Base-by-base conservation (phyloP, 2,797 vertebrate genomes). In the Ibycter americanus region DNA sequence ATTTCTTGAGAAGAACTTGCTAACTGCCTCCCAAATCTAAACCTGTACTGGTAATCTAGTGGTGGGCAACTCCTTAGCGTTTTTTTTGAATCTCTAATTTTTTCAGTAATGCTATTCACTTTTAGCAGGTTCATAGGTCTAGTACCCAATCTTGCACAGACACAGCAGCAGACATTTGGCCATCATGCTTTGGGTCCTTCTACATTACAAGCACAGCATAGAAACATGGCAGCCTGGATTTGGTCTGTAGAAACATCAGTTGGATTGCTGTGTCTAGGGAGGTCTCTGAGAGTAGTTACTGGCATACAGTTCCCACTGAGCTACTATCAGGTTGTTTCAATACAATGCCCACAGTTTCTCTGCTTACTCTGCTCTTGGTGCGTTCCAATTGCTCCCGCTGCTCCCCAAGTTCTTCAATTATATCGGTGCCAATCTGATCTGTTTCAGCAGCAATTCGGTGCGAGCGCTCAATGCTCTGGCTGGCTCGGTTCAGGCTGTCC, bases 301-400 rank as follows among this genome's bases (percentile, higher is more conserved):
- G 32, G 51, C 9, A 32, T 0, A 6, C 9, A 34, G 18, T 5
- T 73, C 47, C 59, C 56, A 7, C 19, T 17, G 9, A 46, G 20
- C 6, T 15, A 26, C 20, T 8, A 3, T 0, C 17, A 25, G 23
- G 17, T 1, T 36, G 32, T 49, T 67, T 11, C 18, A 16, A 13
- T 6, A 59, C 83, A 32, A 0, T 1, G 40, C n/a, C 36, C 7
- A 0, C 42, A 7, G 34, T 8, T 31, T 26, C 31, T 38, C 49
- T n/a, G 93, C 99, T 99, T 90, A 99, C 99, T 95, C 99, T 97
- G 97, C 98, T 98, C 96, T 98, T 99, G 83, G 99, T 98, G 49
- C 99, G 99, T 81, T 99, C 99, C 97, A 99, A 98, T 66, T 99
- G 99, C 23, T 99, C 99, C 86, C 99, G 98, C 97, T 99, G 99